phyloP scores from a whole-genome alignment of 1,140 invertebrate genomes.

The Procambarus clarkii region DNA sequence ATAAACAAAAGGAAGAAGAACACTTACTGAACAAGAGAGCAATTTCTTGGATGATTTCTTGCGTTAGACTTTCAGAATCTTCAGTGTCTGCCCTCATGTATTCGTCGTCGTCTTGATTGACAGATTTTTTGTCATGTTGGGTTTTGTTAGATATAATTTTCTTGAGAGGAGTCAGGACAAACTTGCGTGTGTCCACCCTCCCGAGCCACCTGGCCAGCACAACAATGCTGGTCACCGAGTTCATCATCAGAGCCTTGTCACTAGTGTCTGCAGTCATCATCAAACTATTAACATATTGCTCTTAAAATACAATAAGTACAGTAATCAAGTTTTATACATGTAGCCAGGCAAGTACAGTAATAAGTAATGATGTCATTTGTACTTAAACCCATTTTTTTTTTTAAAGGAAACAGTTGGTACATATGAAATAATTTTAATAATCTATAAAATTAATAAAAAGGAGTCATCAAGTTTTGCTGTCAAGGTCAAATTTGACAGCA shows the following conservation, averaged over 20 bases:
- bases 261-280: neutral
- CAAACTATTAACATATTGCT: too few species aligned
- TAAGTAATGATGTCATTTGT: too few species aligned
- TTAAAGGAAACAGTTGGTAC: too few species aligned
- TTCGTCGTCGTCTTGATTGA: too few species aligned
- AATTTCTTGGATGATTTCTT: neutral
- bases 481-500: too few species aligned
- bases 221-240: neutral
- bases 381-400: too few species aligned
- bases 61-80: neutral
- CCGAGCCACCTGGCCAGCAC: constrained; percentile 12
- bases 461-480: too few species aligned
- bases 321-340: too few species aligned
- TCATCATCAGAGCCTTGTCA: neutral
- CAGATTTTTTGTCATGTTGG: neutral
- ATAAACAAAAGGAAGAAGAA: neutral
- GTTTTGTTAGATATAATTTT: neutral
- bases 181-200: neutral
- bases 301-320: too few species aligned
- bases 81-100: neutral
- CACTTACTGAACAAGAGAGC: constrained; percentile 3
- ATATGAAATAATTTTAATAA: too few species aligned
- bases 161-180: neutral
- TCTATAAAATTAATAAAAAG: too few species aligned
- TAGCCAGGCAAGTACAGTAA: too few species aligned